Conservation (phyloP, 2,797 vertebrate genomes). For the Acipenser transmontanus region DNA sequence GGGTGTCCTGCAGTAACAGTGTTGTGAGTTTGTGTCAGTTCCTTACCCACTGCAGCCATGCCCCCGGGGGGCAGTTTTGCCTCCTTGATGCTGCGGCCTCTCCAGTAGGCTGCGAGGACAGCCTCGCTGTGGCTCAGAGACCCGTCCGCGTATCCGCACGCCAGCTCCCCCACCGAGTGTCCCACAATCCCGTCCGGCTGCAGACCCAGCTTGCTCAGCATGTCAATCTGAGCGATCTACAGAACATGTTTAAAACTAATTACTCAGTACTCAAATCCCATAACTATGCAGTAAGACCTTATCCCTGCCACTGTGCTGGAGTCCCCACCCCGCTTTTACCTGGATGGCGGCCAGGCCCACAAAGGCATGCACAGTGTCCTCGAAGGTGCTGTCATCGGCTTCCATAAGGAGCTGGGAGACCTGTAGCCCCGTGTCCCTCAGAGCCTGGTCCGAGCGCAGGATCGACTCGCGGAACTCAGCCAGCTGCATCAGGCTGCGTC, state of each 20-base stretch:
- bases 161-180: slow-evolving; percentile 90
- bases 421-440: slow-evolving; percentile 74
- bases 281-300: too few relatives aligned
- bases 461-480: slow-evolving; percentile 77
- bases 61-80: slow-evolving; percentile 77
- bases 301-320: not conserved
- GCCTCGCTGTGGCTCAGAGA: slow-evolving; percentile 80
- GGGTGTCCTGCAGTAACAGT: too few relatives aligned
- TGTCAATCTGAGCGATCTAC: slow-evolving; percentile 87
- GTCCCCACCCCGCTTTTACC: slow-evolving; percentile 44
- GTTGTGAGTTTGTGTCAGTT: not conserved
- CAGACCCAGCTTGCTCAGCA: slow-evolving; percentile 76
- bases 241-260: not conserved
- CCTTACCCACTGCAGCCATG: slow-evolving; percentile 94
- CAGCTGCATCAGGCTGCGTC: slow-evolving; percentile 82
- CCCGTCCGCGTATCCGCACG: slow-evolving; percentile 87
- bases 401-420: slow-evolving; percentile 76
- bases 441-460: slow-evolving; percentile 68
- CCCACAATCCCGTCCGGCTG: slow-evolving; percentile 86
- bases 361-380: slow-evolving; percentile 82
- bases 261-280: too few relatives aligned
- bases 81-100: slow-evolving; percentile 85
- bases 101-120: slow-evolving; percentile 86
- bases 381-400: slow-evolving; percentile 73
- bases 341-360: slow-evolving; percentile 91